Conservation (phyloP, 2,113 vertebrate species). For the Hydrolagus affinis region DNA sequence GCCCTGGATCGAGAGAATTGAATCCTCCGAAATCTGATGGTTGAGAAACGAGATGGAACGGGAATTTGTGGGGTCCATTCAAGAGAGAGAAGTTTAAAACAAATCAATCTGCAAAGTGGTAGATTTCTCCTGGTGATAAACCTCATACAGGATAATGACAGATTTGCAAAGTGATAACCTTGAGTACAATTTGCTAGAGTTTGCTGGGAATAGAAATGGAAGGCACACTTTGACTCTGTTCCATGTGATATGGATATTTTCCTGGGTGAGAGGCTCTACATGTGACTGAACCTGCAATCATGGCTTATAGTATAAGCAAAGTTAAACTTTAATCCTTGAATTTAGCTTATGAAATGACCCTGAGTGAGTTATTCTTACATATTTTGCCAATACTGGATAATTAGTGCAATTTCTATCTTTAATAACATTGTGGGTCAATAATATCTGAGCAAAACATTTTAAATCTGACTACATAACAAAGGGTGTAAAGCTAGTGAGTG, state of each 20-base stretch:
- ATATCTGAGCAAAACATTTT: neutral
- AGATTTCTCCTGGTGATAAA: neutral
- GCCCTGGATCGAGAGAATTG: slow-evolving; percentile 83
- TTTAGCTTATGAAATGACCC: slow-evolving; percentile 22
- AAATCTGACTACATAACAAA: neutral
- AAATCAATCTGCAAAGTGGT: neutral
- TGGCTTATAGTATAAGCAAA: neutral
- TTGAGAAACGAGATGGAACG: neutral
- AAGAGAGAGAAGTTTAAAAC: neutral
- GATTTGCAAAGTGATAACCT: neutral
- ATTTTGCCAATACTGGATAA: neutral
- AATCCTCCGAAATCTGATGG: slow-evolving; percentile 88
- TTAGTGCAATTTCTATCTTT: neutral
- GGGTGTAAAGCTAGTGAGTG: neutral
- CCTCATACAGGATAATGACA: neutral
- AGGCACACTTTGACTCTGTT: neutral
- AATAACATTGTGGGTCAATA: neutral
- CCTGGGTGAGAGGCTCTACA: neutral
- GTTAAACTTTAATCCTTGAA: neutral
- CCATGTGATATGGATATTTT: neutral
- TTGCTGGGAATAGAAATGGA: no score
- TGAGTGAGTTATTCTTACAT: neutral
- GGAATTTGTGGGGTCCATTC: neutral
- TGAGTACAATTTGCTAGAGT: no score
- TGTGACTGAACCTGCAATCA: neutral